Evolutionary conservation across 2,888 invertebrate genomes (phyloP), one percentile per base, ranked within the genome.

Genomic region (Phalera bucephala): DNA sequence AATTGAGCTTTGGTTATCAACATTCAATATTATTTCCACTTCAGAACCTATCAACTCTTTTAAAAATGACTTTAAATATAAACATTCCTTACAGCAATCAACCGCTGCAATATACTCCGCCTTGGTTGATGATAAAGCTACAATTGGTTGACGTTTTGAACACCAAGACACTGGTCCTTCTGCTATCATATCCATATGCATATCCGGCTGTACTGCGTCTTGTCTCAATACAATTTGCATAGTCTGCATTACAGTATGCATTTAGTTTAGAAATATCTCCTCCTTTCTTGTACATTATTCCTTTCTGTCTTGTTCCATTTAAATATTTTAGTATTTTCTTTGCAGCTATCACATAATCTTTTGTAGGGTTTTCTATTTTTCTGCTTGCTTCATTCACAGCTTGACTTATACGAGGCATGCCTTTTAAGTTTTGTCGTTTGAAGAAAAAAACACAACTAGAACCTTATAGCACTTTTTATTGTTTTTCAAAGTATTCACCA

Each of bases 121-220:
- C 28, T 21, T 22, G 22, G 21, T 34, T 28, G 20, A 28, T 17
- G 31, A 68, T 4, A 67, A 28, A 0, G 59, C 51, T 6, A 68
- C 60, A 31, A 48, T 45, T 15, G 34, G 34, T 39, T 60, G 62
- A 46, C 48, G 44, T 41, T 47, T 43, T 38, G 56, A 52, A 13
- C 36, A 40, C 71, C 73, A 68, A n/a, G 27, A 22, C 12, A 37
- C 17, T 1, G 37, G 37, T 22, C 37, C 37, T 7, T 17, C 28
- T 1, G 21, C 8, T 21, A 23, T 14, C 22, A 22, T 27, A 28
- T 32, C 12, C 1, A 37, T 15, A n/a, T n/a, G 5, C 17, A 28
- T 17, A 38, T 9, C 33, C 37, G n/a, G 37, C 29, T 1, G 29
- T 29, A 13, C 33, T 38, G 0, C 29, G 8, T 32, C 29, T 32